Conservation (phyloP, 2,888 invertebrate species). For the Sinotaia quadrata region DNA sequence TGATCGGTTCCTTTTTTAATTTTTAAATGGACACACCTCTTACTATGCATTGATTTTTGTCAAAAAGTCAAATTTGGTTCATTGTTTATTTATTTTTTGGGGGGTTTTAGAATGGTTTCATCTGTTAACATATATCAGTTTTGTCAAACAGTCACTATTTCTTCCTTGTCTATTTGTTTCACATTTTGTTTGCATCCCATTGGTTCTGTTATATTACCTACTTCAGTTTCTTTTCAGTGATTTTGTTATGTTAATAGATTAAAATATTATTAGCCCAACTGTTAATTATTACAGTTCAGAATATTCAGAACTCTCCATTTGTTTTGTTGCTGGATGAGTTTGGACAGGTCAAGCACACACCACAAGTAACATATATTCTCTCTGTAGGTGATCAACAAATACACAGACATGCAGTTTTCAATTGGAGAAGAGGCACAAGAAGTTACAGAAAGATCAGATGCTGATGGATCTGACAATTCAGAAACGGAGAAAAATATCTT, state of each 20-base stretch:
- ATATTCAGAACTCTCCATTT: neutral
- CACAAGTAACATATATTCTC: neutral
- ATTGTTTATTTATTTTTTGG: no score
- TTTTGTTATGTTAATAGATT: no score
- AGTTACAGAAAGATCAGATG: neutral
- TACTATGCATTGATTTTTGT: no score
- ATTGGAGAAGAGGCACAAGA: conserved; percentile 8
- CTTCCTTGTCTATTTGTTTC: neutral
- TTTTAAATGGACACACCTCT: no score
- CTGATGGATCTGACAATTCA: neutral
- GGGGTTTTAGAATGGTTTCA: no score
- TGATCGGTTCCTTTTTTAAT: no score
- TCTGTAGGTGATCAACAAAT: conserved; percentile 50
- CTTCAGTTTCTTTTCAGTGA: neutral
- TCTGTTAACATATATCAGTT: no score
- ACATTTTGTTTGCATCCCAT: neutral
- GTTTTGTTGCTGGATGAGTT: neutral
- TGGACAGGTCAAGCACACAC: neutral
- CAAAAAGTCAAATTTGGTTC: no score
- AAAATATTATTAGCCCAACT: no score
- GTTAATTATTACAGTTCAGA: no score
- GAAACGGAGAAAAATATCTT: neutral
- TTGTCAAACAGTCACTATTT: no score
- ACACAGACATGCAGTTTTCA: conserved; percentile 43
- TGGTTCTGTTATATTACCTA: neutral